Percentiles rank a stretch among this genome's conserved stretches.
phyloP scores from a whole-genome alignment of 2,113 vertebrate species.

The Xyliphius kryptos region DNA sequence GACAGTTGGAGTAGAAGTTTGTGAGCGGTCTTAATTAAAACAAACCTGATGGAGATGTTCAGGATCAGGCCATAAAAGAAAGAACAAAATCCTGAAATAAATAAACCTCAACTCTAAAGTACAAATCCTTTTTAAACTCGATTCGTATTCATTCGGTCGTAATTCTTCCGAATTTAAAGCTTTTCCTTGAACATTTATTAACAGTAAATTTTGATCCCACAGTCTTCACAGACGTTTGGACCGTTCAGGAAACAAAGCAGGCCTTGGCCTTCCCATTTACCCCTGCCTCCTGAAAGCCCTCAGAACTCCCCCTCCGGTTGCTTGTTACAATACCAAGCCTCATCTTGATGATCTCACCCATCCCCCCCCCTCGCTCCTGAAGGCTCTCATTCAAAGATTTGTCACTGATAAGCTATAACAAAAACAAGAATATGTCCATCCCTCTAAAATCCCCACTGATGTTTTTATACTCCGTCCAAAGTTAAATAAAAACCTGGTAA shows the following conservation, averaged over 20 bases:
- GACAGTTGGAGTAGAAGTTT: neutral
- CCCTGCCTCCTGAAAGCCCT: constrained; percentile 30
- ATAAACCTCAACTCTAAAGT: no score
- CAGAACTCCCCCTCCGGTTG: constrained; percentile 24
- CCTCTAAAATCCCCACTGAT: constrained; percentile 11
- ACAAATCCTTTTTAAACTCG: no score
- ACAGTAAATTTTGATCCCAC: constrained; percentile 12
- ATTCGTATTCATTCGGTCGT: no score
- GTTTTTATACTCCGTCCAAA: neutral
- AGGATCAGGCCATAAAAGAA: no score
- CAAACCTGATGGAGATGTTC: no score
- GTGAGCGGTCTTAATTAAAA: no score
- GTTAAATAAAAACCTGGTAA: constrained; percentile 3
- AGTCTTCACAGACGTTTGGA: constrained; percentile 22
- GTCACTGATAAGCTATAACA: neutral
- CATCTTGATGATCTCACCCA: constrained; percentile 30
- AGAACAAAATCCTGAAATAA: no score
- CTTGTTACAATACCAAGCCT: no score
- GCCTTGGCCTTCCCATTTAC: constrained; percentile 42
- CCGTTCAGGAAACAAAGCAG: constrained; percentile 36
- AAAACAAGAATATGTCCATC: neutral
- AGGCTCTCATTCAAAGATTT: constrained; percentile 36
- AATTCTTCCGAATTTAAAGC: no score
- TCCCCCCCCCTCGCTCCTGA: constrained; percentile 29
- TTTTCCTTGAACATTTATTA: no score